phyloP scores from a whole-genome alignment of 2,797 vertebrate genomes.

The Diplodus puntazzo region DNA sequence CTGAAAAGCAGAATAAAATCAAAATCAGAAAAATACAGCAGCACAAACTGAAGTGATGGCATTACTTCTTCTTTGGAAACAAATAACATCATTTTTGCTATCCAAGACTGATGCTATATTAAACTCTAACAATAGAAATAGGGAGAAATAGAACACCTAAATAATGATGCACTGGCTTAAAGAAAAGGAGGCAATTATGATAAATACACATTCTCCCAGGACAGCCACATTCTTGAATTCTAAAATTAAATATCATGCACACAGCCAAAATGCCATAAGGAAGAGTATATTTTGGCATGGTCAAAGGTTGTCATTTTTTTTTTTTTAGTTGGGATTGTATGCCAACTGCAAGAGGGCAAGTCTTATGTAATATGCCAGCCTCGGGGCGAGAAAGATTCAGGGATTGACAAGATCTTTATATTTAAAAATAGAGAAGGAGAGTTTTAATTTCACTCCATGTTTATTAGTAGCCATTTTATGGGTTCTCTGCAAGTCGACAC shows the following conservation, averaged over 20 bases:
- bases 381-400: background rate
- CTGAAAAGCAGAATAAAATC: constrained; percentile 34
- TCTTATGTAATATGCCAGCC: background rate
- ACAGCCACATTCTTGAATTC: constrained; percentile 1
- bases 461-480: background rate
- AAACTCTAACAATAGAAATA: background rate
- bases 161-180: background rate
- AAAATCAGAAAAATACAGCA: constrained; percentile 11
- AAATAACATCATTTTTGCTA: background rate
- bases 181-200: background rate
- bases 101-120: background rate
- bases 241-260: constrained; percentile 1
- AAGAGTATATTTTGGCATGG: background rate
- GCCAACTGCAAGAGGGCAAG: background rate
- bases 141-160: background rate
- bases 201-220: background rate
- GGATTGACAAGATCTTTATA: background rate
- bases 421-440: background rate
- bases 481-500: background rate
- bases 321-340: background rate
- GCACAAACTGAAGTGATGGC: background rate
- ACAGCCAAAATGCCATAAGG: background rate
- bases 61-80: background rate
- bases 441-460: background rate
- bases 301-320: background rate